Evolutionary conservation across 2,113 vertebrate genomes (phyloP), one percentile per base, ranked within the genome.

Genomic region (Ceyx margarethae): DNA sequence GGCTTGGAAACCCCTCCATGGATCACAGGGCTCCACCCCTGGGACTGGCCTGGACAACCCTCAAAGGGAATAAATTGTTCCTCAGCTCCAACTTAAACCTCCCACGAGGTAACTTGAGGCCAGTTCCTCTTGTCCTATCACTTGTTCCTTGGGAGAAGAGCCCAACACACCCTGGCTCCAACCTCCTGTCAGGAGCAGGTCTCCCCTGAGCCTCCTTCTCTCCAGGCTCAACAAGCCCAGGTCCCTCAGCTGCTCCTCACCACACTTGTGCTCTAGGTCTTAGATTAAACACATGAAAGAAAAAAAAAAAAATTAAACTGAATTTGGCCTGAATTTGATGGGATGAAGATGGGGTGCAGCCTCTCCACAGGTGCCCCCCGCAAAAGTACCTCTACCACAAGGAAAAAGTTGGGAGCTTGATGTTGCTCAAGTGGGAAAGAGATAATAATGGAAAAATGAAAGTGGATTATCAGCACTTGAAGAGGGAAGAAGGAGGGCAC

Each of bases 361-460:
- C 29, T 29, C 40, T 57, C 60, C 33, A 5, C 15, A 9, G 6
- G 5, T 17, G 13, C 28, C 17, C 42, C 7, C 68, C 6, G 19
- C 10, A 43, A 51, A 87, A 75, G 26, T 1, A 0, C 26, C 31
- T 7, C 6, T 56, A 16, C 35, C 62, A 46, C 14, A 31, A 6
- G 6, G 33, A 11, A 16, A 1, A 1, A 16, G n/a, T 48, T 19
- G 1, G 0, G 69, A 75, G 43, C 33, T n/a, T 0, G 1, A 3
- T 1, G 25, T 6, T 6, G 54, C 31, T 11, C 43, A 17, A 4
- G 5, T 2, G 15, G 23, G 5, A 48, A 62, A 58, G 66, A 19
- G 15, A 9, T 0, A 5, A n/a, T 33, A 33, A 57, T 8, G 18
- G 74, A 4, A n/a, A n/a, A 57, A 23, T 1, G 4, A n/a, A 60